These are phyloP conservation scores for Astropecten irregularis DNA, from an alignment of 53 echinoderm and acorn worm species.

Conservation along the genomic window DNA sequence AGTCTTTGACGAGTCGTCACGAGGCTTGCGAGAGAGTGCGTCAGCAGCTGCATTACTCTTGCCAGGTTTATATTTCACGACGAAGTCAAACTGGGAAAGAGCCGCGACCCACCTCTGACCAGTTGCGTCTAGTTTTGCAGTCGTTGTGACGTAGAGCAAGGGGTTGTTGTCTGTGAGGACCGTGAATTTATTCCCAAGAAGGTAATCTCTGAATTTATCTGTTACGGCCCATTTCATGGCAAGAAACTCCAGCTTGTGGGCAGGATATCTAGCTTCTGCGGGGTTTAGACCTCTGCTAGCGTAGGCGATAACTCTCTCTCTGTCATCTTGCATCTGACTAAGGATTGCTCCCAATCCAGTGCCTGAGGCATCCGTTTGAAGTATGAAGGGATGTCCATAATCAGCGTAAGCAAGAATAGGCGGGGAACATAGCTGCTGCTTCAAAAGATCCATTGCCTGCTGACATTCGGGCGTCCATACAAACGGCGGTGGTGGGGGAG, in stretches of 20 bases:
- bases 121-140: conserved; percentile 52
- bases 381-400: no score
- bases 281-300: no score
- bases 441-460: conserved; percentile 11
- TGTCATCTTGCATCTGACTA: no score
- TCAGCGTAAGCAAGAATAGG: no score
- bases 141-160: conserved; percentile 63
- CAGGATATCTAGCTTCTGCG: no score
- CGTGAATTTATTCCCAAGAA: conserved; percentile 58
- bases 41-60: conserved; percentile 49
- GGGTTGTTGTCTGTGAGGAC: conserved; percentile 72
- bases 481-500: conserved; percentile 4
- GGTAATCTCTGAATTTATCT: conserved; percentile 62
- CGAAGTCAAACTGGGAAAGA: conserved; percentile 51
- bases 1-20: not conserved
- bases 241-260: conserved; percentile 6
- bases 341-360: no score
- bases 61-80: conserved; percentile 51
- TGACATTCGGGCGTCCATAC: conserved; percentile 30
- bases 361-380: no score
- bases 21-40: conserved; percentile 47
- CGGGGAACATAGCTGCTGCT: conserved; percentile 12
- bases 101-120: conserved; percentile 49
- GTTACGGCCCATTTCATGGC: conserved; percentile 75
- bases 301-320: no score